Evolutionary conservation across 2,113 vertebrate genomes (phyloP).

Genomic region (Chrysochloris asiatica): DNA sequence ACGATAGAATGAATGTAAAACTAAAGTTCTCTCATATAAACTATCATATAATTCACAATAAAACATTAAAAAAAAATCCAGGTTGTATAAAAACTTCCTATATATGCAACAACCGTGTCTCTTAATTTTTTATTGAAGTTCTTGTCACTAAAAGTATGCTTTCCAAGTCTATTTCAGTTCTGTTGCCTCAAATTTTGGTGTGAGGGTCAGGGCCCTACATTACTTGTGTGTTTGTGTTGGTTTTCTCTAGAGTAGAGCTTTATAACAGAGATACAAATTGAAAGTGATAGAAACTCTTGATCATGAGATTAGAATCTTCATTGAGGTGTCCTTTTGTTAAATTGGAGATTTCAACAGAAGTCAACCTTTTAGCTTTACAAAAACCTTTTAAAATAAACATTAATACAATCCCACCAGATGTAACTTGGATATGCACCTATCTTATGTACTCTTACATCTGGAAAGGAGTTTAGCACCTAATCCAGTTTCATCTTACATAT

Average conservation of each 20-base stretch:
- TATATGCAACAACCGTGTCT: conserved; percentile 14
- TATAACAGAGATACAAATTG: conserved; percentile 38
- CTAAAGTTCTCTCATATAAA: too few relatives aligned
- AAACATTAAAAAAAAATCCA: background rate
- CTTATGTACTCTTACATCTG: background rate
- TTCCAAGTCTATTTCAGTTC: conserved; percentile 34
- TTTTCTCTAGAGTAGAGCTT: conserved; percentile 49
- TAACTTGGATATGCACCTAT: background rate
- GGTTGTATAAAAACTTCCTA: conserved; percentile 40
- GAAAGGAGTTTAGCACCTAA: background rate
- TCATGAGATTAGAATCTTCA: conserved; percentile 34
- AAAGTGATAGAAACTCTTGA: conserved; percentile 57
- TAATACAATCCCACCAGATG: background rate
- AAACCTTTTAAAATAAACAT: conserved; percentile 44
- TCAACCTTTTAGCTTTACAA: conserved; percentile 10
- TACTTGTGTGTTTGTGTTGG: conserved; percentile 10
- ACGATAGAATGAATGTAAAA: too few relatives aligned
- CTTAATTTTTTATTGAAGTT: conserved; percentile 53
- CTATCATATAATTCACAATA: too few relatives aligned
- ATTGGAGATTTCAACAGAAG: conserved; percentile 29
- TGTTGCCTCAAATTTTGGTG: conserved; percentile 26
- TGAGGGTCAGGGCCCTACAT: background rate
- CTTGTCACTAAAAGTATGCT: conserved; percentile 47
- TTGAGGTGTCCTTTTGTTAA: conserved; percentile 37
- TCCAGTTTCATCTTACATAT: background rate